Evolutionary conservation across 2,797 vertebrate genomes (phyloP), one percentile per base, ranked within the genome.

Genomic region (Gila robusta): DNA sequence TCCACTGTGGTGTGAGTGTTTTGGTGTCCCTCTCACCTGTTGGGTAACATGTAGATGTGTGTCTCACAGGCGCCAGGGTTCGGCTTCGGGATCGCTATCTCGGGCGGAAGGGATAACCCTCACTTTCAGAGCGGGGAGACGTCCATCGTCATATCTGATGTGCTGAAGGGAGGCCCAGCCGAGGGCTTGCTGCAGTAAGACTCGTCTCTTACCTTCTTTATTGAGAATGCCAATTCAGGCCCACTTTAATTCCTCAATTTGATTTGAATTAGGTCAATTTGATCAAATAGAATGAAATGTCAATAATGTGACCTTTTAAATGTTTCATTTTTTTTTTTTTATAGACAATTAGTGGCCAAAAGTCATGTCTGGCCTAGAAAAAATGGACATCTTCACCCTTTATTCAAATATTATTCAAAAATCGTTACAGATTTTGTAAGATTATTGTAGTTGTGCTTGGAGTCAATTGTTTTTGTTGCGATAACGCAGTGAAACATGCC

Each of bases 71-170:
- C 98, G 91, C 97, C 98, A 94, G 98, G 98, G 89, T 99, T 99
- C 96, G 98, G 98, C 88, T 99, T 99, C 90, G 98, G 98, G 92
- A 99, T 99, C 90, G 98, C 98, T 92, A 99, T 99, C 96, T 99
- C 98, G 87, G 98, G 98, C 92, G 98, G 98, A 93, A 96, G 97
- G 94, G 98, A 99, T 94, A 99, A 99, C 93, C 98, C 98, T 91
- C 98, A 99, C 94, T 99, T 99, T 95, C 98, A 99, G 95, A 99
- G 98, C n/a, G 98, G 98, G 35, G 98, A 99, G 94, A 99, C 98
- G 39, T 99, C 98, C 41, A 99, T 99, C 89, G 98, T 99, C 81
- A 99, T 99, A 93, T 99, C 98, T 14, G 98, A 99, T 89, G 98
- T 99, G 89, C 95, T 99, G 89, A 99, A 99, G 93, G 98, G 98